These are phyloP conservation scores for Atta colombica DNA, from an alignment of 1,140 invertebrate species.

Conservation along the genomic window DNA sequence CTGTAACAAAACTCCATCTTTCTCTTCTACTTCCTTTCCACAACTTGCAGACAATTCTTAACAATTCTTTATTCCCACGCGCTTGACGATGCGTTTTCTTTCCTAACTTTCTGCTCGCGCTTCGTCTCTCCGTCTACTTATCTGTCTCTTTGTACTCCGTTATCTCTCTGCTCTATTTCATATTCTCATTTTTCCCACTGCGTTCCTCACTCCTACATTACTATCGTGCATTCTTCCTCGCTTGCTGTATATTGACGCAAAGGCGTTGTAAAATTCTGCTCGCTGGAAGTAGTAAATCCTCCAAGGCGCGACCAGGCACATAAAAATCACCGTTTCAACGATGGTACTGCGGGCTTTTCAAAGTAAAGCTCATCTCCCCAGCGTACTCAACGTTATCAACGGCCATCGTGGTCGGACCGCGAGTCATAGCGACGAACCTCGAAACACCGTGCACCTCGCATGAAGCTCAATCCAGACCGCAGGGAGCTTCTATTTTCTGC, in stretches of 20 bases:
- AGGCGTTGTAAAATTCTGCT: conserved; percentile 31
- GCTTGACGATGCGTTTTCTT: conserved; percentile 15
- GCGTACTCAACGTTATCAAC: conserved; percentile 49
- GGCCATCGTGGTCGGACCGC: conserved; percentile 32
- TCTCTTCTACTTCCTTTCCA: neutral
- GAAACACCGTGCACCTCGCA: conserved; percentile 48
- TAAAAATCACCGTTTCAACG: conserved; percentile 25
- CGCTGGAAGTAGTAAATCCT: neutral
- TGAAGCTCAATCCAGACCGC: conserved; percentile 44
- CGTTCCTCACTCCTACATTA: neutral
- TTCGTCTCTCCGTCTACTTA: conserved; percentile 12
- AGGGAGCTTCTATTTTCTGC: conserved; percentile 49
- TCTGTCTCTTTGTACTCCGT: conserved; percentile 23
- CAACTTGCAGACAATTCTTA: conserved; percentile 37
- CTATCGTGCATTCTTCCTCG: neutral
- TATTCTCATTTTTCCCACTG: conserved; percentile 30
- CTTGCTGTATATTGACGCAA: neutral
- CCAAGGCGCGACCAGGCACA: neutral
- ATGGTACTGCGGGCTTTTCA: conserved; percentile 32
- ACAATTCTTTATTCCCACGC: conserved; percentile 23
- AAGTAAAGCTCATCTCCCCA: conserved; percentile 50
- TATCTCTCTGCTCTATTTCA: conserved; percentile 53
- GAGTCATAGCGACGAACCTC: conserved; percentile 53
- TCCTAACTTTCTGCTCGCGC: neutral
- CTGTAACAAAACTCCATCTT: neutral